Conservation (phyloP, 2,113 vertebrate genomes). For the Glaucomys volans region DNA sequence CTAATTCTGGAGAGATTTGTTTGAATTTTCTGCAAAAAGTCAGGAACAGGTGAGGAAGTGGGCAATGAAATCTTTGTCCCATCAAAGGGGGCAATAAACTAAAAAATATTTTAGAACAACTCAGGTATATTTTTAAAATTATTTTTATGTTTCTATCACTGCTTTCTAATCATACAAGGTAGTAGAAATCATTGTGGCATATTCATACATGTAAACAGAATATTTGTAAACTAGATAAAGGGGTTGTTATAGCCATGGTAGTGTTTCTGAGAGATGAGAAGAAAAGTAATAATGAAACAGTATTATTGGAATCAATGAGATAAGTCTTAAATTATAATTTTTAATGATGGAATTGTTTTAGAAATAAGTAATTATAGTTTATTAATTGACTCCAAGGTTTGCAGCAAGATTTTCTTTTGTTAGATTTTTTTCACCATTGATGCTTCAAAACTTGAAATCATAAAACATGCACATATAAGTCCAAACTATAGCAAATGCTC, state of each 20-base stretch:
- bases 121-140: not conserved
- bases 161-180: too few species aligned
- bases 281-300: not conserved
- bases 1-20: not conserved
- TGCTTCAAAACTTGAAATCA: not conserved
- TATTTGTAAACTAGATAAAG: not conserved
- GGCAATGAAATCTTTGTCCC: not conserved
- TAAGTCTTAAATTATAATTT: not conserved
- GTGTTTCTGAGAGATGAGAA: not conserved
- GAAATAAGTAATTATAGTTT: not conserved
- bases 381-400: not conserved
- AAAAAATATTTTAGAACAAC: constrained; percentile 12
- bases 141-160: not conserved
- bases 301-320: not conserved
- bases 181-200: too few species aligned
- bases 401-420: not conserved
- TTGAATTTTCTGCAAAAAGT: not conserved
- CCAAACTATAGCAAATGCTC: not conserved
- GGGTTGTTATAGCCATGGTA: not conserved
- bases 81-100: not conserved
- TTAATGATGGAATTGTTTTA: not conserved
- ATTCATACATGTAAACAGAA: not conserved
- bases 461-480: constrained; percentile 20
- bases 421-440: not conserved
- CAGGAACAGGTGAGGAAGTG: not conserved